phyloP scores from a whole-genome alignment of 2,797 vertebrate genomes.

The Dipus sagitta region DNA sequence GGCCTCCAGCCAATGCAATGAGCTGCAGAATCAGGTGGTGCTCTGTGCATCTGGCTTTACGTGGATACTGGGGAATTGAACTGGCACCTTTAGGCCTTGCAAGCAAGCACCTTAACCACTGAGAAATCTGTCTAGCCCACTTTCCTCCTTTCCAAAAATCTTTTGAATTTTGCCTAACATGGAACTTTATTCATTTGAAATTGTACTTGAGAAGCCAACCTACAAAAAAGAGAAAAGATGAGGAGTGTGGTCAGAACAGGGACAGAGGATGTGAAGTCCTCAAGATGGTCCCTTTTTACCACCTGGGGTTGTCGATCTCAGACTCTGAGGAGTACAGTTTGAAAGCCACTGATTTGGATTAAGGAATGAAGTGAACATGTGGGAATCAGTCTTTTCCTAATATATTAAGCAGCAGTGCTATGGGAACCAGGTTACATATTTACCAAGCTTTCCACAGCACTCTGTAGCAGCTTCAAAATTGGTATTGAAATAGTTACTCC shows the following conservation, averaged over 20 bases:
- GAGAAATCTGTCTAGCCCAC: too few species aligned
- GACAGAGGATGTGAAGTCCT: not conserved
- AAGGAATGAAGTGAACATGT: slow-evolving; percentile 61
- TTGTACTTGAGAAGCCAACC: not conserved
- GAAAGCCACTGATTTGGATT: slow-evolving; percentile 57
- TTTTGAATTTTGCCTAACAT: not conserved
- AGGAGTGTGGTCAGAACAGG: not conserved
- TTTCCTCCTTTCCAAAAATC: slow-evolving; percentile 15
- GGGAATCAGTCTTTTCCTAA: slow-evolving; percentile 44
- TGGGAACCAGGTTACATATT: slow-evolving; percentile 82
- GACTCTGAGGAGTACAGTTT: not conserved
- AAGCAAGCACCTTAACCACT: too few species aligned
- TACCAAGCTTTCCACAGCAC: slow-evolving; percentile 46
- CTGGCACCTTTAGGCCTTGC: too few species aligned
- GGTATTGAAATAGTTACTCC: slow-evolving; percentile 90
- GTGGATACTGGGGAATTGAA: too few species aligned
- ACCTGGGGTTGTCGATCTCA: not conserved
- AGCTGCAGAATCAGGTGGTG: too few species aligned
- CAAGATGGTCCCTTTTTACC: not conserved
- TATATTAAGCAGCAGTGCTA: slow-evolving; percentile 81
- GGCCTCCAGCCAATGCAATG: too few species aligned
- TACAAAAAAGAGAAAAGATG: not conserved
- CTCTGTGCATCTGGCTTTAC: too few species aligned
- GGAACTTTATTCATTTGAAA: slow-evolving; percentile 9
- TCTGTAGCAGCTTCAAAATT: slow-evolving; percentile 84